phyloP scores from a whole-genome alignment of 2,797 vertebrate species.

The Synaphobranchus kaupii region DNA sequence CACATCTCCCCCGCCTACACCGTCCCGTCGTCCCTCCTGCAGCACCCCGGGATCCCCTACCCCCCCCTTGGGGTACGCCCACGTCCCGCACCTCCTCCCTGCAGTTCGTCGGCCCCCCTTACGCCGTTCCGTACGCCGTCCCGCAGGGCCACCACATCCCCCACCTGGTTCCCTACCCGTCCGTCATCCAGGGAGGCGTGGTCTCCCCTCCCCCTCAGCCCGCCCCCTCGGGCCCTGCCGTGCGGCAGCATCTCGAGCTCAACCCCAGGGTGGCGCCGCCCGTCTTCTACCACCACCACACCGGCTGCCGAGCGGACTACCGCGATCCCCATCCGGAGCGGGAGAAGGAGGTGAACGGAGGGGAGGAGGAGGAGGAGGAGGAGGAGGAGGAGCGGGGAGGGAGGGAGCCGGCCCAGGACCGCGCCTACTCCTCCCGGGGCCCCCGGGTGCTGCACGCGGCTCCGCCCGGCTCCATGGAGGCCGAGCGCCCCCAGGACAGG shows the following conservation, averaged over 20 bases:
- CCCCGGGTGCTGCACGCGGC: conserved; percentile 63
- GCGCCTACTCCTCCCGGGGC: conserved; percentile 65
- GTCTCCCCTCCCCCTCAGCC: conserved; percentile 82
- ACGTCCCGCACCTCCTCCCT: conserved; percentile 87
- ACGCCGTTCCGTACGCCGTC: conserved; percentile 89
- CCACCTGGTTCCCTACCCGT: conserved; percentile 90
- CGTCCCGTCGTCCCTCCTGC: conserved; percentile 86
- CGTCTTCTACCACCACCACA: conserved; percentile 85
- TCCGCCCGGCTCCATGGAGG: conserved; percentile 45
- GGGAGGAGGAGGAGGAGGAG: conserved; percentile 78
- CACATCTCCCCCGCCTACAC: conserved; percentile 87
- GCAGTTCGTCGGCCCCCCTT: conserved; percentile 90
- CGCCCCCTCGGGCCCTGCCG: conserved; percentile 71
- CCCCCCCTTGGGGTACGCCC: conserved; percentile 86
- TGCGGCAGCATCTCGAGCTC: conserved; percentile 80
- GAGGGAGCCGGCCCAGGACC: conserved; percentile 69
- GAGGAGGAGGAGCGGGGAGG: conserved; percentile 69
- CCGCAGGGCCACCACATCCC: conserved; percentile 81
- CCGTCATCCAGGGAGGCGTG: conserved; percentile 88
- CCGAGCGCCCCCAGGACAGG: conserved; percentile 74
- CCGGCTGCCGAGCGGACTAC: conserved; percentile 59
- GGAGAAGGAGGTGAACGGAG: conserved; percentile 65
- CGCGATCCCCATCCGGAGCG: conserved; percentile 68
- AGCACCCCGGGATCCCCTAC: conserved; percentile 87
- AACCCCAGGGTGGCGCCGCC: conserved; percentile 81